Evolutionary conservation across 2,797 vertebrate genomes (phyloP), one percentile per base, ranked within the genome.

Genomic region (Numenius phaeopus): DNA sequence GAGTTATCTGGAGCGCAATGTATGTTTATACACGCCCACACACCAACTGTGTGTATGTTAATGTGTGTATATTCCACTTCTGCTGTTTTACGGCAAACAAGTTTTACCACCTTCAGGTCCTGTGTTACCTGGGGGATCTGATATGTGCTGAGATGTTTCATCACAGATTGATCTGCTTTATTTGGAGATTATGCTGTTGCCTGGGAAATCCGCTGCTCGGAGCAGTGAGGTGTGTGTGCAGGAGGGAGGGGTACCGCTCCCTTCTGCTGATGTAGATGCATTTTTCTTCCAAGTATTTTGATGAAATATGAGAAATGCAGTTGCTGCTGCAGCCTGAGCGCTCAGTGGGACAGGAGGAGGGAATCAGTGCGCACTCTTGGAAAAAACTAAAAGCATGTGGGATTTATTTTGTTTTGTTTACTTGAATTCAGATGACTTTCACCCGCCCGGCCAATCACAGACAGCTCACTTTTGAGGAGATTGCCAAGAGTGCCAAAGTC

Each of bases 391-490:
- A 86, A 26, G 23, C 21, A 6, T 3, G 2, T 30, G 73, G 32
- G 49, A 4, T 16, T 78, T 54, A 8, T 6, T 93, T 69, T 39
- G 55, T 7, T 66, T 21, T 44, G 14, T 55, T 86, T 52, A 9
- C 64, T 34, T 44, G 90, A 90, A 66, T 72, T 5, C 97, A 99
- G 99, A 99, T 99, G 99, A 99, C 99, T 27, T 99, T 99, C 98
- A 99, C 99, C 70, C 99, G 99, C 27, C 99, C 99, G 1, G 99
- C 99, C 39, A 99, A 99, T 87, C 98, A 99, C 97, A 98, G 99
- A 78, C 99, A 99, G 95, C 99, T 99, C 92, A 99, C 99, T 46
- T 99, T 99, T 91, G 99, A 99, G 10, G 99, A 99, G 97, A 99
- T 99, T 61, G 98, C 98, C 47, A 98, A 99, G 97, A 99, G 99